Conservation (phyloP, 1,140 invertebrate species). For the Branchinecta lindahli region DNA sequence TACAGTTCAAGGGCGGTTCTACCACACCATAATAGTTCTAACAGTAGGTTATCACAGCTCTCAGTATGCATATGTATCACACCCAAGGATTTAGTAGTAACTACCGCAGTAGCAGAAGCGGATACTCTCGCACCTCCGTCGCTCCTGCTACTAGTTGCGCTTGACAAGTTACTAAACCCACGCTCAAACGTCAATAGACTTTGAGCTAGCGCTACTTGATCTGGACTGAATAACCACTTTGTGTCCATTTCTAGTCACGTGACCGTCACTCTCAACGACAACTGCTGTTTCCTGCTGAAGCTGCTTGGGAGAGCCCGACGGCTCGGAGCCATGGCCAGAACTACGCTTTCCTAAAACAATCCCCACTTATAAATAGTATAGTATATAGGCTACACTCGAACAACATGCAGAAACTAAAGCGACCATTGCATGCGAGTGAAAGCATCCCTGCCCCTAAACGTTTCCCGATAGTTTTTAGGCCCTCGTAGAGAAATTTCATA, state of each 20-base stretch:
- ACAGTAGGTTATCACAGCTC: conserved; percentile 17
- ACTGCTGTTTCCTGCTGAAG: conserved; percentile 51
- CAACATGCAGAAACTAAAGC: no score
- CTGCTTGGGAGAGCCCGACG: conserved; percentile 26
- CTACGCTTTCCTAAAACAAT: conserved; percentile 21
- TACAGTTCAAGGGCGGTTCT: conserved; percentile 1
- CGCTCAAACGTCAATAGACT: conserved; percentile 62
- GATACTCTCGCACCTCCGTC: conserved; percentile 13
- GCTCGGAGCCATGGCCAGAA: conserved; percentile 30
- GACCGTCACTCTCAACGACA: conserved; percentile 61
- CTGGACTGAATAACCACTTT: conserved; percentile 73
- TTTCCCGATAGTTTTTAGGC: no score
- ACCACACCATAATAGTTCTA: conserved; percentile 19
- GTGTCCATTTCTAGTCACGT: conserved; percentile 63
- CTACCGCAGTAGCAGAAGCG: conserved; percentile 19
- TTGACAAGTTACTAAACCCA: conserved; percentile 27
- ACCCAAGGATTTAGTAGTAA: conserved; percentile 22
- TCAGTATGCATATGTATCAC: conserved; percentile 20
- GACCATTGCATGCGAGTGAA: no score
- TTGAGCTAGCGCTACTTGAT: conserved; percentile 54
- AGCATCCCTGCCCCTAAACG: no score
- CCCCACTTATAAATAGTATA: no score
- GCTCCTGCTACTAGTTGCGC: conserved; percentile 19
- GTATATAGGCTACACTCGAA: no score
- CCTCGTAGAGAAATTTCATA: no score